Base-by-base conservation (phyloP, 2,797 vertebrate species). In the Alauda arvensis region DNA sequence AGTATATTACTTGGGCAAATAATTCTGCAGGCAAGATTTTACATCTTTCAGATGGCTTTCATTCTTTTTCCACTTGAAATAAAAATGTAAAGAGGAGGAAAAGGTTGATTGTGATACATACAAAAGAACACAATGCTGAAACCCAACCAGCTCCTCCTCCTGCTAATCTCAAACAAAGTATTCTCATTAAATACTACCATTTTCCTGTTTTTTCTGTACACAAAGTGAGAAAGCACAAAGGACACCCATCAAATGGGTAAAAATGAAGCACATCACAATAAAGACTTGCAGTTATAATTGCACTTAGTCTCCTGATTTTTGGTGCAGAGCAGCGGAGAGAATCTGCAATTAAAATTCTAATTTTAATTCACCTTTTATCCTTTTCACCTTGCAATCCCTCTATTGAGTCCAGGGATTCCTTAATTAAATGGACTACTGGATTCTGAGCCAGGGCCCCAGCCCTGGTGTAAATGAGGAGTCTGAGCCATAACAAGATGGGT, bases 11-110 rank as follows among this genome's bases (percentile, higher is more conserved):
- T 76, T 29, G 53, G 67, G 59, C 20, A 89, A 70, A 81, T 71
- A 90, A 89, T 62, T 85, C 83, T 71, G 43, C 57, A 81, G 75
- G 88, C 68, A 84, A 86, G 48, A 75, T 83, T 84, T 76, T 77
- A 81, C 15, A 70, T 82, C 59, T 71, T 92, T 80, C 19, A 19
- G 13, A 85, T 52, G 48, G 57, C 20, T 93, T 91, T 90, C 29
- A 52, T 90, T 89, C 21, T 81, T 93, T 65, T 80, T 61, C 65
- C 31, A 19, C 61, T 85, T 2, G 3, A 92, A 92, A 79, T 84
- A 74, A 84, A 91, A 88, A 65, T 1, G 12, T 43, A 68, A 85
- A 65, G 70, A 72, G 39, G 15, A 83, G 53, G 43, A 78, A 92
- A 91, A 23, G 9, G 12, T 33, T 77, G 82, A 84, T 25, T 46